These are phyloP conservation scores for Cranoglanis bouderius DNA, from an alignment of 2,113 vertebrate genomes.

Conservation along the genomic window DNA sequence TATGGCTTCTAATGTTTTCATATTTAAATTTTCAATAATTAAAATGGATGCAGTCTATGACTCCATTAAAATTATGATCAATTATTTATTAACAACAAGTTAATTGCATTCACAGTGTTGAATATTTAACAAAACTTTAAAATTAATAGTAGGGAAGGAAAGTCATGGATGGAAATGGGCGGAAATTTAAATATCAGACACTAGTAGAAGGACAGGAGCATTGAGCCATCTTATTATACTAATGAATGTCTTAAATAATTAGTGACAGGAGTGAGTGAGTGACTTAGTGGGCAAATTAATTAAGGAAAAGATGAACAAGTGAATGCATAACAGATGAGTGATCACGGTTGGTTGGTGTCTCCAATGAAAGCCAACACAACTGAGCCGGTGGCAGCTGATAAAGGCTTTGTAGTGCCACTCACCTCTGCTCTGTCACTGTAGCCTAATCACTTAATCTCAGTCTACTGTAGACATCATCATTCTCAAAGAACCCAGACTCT, in stretches of 20 bases:
- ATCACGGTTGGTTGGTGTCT: neutral
- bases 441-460: conserved; percentile 93
- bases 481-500: conserved; percentile 90
- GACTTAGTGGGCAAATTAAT: conserved; percentile 12
- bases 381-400: conserved; percentile 20
- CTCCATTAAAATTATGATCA: conserved; percentile 84
- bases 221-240: conserved; percentile 1
- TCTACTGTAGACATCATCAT: conserved; percentile 86
- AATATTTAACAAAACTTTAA: conserved; percentile 85
- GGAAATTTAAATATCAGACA: conserved; percentile 30
- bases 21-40: conserved; percentile 87
- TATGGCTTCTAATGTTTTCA: conserved; percentile 63
- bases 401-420: conserved; percentile 24
- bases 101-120: conserved; percentile 81
- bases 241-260: conserved; percentile 32
- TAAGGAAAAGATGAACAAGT: conserved; percentile 14
- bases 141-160: conserved; percentile 65
- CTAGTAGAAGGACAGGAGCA: neutral
- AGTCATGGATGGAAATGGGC: conserved; percentile 7
- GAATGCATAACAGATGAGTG: conserved; percentile 21
- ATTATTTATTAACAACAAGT: conserved; percentile 91
- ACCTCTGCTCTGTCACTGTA: conserved; percentile 72
- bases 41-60: conserved; percentile 80
- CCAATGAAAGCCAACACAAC: neutral
- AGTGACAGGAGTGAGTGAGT: conserved; percentile 9